Percentiles rank a stretch among this genome's conserved stretches.
phyloP scores from a whole-genome alignment of 2,888 invertebrate genomes.

The Hypomecis atomaria region DNA sequence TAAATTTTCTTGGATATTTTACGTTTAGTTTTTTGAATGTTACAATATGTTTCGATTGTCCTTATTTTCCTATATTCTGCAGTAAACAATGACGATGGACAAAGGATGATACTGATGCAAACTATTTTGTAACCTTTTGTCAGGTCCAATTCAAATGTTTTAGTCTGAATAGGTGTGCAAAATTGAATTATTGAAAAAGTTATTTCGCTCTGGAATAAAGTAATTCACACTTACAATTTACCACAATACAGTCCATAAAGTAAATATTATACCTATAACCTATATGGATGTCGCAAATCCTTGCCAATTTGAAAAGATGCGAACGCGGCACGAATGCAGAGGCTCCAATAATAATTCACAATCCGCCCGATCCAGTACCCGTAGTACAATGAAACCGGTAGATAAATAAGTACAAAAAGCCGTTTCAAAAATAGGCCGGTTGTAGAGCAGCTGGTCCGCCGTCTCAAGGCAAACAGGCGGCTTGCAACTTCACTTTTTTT shows the following conservation, averaged over 20 bases:
- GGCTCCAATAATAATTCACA: conserved; percentile 32
- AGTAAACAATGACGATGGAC: too few relatives aligned
- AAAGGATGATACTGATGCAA: too few relatives aligned
- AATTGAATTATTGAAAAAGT: too few relatives aligned
- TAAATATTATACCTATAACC: neutral
- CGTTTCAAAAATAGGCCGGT: conserved; percentile 72
- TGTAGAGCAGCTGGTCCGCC: conserved; percentile 68
- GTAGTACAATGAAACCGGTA: conserved; percentile 64
- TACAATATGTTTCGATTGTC: too few relatives aligned
- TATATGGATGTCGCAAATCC: neutral
- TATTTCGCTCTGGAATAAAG: too few relatives aligned
- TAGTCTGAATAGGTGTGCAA: too few relatives aligned
- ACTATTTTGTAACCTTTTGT: too few relatives aligned
- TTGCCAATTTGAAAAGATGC: conserved; percentile 9
- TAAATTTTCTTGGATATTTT: too few relatives aligned
- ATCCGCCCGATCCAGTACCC: conserved; percentile 31
- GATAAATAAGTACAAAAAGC: conserved; percentile 73
- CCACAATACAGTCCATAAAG: neutral
- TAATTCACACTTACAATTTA: too few relatives aligned
- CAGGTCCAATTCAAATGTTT: too few relatives aligned
- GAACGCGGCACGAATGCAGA: conserved; percentile 23
- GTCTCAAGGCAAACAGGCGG: conserved; percentile 77
- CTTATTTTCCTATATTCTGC: too few relatives aligned
- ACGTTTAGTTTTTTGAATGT: too few relatives aligned
- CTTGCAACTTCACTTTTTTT: conserved; percentile 45